Conservation (phyloP, 2,113 vertebrate genomes). For the Campylomormyrus tamandua region DNA sequence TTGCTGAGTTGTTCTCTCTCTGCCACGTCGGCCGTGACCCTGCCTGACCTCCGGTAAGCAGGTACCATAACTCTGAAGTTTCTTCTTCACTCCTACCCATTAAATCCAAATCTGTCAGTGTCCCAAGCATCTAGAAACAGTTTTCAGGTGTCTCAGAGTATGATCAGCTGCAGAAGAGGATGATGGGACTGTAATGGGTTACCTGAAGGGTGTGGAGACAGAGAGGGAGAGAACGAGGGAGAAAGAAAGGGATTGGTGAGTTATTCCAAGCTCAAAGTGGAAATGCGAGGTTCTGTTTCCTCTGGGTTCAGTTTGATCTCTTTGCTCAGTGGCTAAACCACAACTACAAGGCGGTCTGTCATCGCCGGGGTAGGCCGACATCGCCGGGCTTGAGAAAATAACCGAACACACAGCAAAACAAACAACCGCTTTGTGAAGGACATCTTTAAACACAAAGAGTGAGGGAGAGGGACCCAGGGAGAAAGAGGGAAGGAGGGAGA, state of each 20-base stretch:
- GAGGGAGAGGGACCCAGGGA: background rate
- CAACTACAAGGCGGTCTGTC: conserved; percentile 53
- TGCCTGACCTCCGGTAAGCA: background rate
- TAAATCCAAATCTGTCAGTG: background rate
- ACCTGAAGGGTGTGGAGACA: background rate
- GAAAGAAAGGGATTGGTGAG: background rate
- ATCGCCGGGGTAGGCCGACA: conserved; percentile 31
- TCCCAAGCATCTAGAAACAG: background rate
- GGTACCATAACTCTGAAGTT: background rate
- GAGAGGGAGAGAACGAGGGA: conserved; percentile 20
- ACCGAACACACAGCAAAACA: conserved; percentile 25
- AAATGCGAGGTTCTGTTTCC: conserved; percentile 36
- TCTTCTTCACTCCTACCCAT: background rate
- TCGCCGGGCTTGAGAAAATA: conserved; percentile 43
- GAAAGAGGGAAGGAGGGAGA: background rate
- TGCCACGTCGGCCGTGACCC: background rate
- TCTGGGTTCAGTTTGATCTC: conserved; percentile 28
- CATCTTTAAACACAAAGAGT: background rate
- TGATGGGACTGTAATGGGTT: background rate
- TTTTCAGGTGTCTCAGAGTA: background rate
- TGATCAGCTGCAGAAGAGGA: background rate
- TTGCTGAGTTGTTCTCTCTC: background rate
- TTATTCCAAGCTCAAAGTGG: conserved; percentile 31
- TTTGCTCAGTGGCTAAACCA: conserved; percentile 52
- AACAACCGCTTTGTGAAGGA: conserved; percentile 28